Evolutionary conservation across 2,797 vertebrate genomes (phyloP).

Genomic region (Alca torda): DNA sequence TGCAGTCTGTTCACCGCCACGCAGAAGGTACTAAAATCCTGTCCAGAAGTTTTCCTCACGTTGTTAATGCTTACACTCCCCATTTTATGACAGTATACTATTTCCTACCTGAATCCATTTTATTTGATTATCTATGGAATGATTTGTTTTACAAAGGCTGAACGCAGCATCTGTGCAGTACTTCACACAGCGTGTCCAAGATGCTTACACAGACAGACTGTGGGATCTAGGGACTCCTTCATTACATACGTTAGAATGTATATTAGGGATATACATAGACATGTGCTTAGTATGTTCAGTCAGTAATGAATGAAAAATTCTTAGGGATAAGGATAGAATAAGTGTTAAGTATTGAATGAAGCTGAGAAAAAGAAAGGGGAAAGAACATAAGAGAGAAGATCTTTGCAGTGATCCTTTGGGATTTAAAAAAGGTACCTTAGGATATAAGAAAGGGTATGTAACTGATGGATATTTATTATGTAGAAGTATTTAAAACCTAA

Average conservation of each 20-base stretch:
- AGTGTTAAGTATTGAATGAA: neutral
- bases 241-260: neutral
- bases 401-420: neutral
- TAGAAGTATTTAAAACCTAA: neutral
- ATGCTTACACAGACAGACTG: neutral
- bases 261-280: neutral
- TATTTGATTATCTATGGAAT: neutral
- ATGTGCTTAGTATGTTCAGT: neutral
- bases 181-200: neutral
- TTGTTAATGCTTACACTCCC: neutral
- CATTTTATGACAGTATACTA: neutral
- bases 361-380: neutral
- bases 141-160: neutral
- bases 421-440: neutral
- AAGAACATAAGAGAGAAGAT: neutral
- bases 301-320: neutral
- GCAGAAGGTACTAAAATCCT: neutral
- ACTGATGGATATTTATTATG: neutral
- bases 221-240: neutral
- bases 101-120: neutral
- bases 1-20: neutral
- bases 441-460: neutral
- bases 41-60: neutral
- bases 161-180: neutral
- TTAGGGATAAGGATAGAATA: neutral